phyloP scores from a whole-genome alignment of 2,888 invertebrate species.

The Phalera bucephala region DNA sequence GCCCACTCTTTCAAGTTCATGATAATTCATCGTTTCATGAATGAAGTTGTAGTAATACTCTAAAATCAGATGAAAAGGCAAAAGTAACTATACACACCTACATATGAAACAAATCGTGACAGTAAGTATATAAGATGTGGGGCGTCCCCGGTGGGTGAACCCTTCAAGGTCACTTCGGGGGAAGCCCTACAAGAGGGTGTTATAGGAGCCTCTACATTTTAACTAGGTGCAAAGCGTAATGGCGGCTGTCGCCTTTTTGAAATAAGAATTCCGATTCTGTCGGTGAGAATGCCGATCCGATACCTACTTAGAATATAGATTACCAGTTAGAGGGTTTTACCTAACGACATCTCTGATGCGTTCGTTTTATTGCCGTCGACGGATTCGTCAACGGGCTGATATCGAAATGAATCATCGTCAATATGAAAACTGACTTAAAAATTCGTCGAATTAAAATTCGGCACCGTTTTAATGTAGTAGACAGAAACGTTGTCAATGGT shows the following conservation, averaged over 20 bases:
- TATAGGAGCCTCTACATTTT: slow-evolving; percentile 51
- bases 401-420: too few relatives aligned
- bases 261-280: background rate
- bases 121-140: slow-evolving; percentile 58
- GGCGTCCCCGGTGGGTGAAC: slow-evolving; percentile 56
- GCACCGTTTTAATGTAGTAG: slow-evolving; percentile 22
- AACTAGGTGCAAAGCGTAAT: slow-evolving; percentile 29
- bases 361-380: too few relatives aligned
- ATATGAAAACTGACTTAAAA: slow-evolving; percentile 2
- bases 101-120: slow-evolving; percentile 44
- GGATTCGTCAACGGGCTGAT: too few relatives aligned
- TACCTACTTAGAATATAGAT: too few relatives aligned
- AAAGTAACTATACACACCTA: slow-evolving; percentile 23
- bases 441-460: slow-evolving; percentile 18
- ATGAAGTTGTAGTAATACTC: slow-evolving; percentile 31
- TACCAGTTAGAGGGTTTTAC: too few relatives aligned
- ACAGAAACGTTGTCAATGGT: slow-evolving; percentile 27
- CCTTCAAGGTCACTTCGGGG: slow-evolving; percentile 60
- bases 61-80: slow-evolving; percentile 28
- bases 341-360: too few relatives aligned
- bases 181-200: slow-evolving; percentile 56
- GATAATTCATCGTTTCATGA: slow-evolving; percentile 34
- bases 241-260: slow-evolving; percentile 16
- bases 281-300: too few relatives aligned
- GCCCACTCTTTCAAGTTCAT: slow-evolving; percentile 13